Evolutionary conservation across 1,140 invertebrate genomes (phyloP).

Genomic region (Belonocnema kinseyi): DNA sequence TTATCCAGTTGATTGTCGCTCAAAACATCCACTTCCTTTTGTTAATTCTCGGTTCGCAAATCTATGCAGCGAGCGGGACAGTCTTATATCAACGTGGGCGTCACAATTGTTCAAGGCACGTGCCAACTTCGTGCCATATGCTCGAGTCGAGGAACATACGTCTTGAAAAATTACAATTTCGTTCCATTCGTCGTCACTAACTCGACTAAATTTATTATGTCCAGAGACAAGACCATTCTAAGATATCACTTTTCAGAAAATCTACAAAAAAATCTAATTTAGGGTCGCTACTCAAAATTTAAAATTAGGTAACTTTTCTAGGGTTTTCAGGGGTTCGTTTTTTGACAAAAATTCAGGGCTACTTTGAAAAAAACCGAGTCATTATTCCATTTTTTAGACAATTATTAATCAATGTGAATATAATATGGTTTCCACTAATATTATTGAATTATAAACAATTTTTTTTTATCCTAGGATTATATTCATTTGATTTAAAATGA

Average conservation of each 20-base stretch:
- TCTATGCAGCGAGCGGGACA: conserved; percentile 58
- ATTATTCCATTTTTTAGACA: no score
- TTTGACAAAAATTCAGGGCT: no score
- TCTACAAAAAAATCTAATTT: no score
- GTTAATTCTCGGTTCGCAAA: conserved; percentile 71
- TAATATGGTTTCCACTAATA: no score
- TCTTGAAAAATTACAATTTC: conserved; percentile 61
- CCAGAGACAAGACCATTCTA: neutral
- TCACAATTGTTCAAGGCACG: conserved; percentile 61
- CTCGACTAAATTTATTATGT: conserved; percentile 39
- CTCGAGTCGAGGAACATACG: conserved; percentile 42
- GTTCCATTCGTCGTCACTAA: conserved; percentile 42
- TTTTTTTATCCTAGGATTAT: no score
- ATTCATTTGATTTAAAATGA: no score
- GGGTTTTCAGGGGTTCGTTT: no score
- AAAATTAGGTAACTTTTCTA: no score
- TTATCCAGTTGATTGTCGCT: conserved; percentile 7
- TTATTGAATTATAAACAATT: no score
- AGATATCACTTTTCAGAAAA: neutral
- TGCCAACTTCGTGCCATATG: conserved; percentile 52
- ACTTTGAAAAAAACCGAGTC: no score
- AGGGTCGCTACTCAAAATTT: no score
- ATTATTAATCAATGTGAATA: no score
- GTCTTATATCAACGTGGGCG: conserved; percentile 69
- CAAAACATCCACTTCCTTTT: conserved; percentile 67